Percentiles rank a stretch among this genome's conserved stretches.
phyloP scores from a whole-genome alignment of 1,140 invertebrate genomes.

The Ostrea edulis region DNA sequence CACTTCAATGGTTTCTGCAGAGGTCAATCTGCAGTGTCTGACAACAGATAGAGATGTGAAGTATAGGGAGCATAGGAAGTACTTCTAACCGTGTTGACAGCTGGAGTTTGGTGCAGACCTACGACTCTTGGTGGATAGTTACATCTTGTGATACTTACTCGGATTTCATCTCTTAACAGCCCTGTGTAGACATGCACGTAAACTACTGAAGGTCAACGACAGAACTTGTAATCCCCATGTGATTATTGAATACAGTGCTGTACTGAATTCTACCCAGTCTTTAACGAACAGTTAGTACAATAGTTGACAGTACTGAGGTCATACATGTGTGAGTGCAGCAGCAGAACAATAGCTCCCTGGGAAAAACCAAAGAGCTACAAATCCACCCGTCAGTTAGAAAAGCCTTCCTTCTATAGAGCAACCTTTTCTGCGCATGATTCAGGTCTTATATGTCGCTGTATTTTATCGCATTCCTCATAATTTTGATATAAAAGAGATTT shows the following conservation, averaged over 20 bases:
- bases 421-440: too few species aligned
- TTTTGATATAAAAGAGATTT: neutral
- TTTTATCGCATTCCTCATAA: neutral
- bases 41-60: neutral
- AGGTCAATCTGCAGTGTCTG: neutral
- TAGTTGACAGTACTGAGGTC: too few species aligned
- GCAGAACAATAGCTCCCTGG: too few species aligned
- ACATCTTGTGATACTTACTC: neutral
- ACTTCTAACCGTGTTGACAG: conserved; percentile 9
- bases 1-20: neutral
- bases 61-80: neutral
- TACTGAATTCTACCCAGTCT: too few species aligned
- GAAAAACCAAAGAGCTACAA: too few species aligned
- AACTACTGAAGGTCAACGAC: neutral
- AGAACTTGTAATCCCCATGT: too few species aligned
- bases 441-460: too few species aligned
- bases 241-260: too few species aligned
- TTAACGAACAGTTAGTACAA: too few species aligned
- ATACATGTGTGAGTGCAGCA: too few species aligned
- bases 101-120: neutral
- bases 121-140: neutral
- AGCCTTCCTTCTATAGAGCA: too few species aligned
- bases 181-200: neutral
- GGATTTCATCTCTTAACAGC: neutral
- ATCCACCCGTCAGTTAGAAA: too few species aligned